Evolutionary conservation across 23 tunicate genomes (phyloP).

Genomic region (Diplosoma virens): DNA sequence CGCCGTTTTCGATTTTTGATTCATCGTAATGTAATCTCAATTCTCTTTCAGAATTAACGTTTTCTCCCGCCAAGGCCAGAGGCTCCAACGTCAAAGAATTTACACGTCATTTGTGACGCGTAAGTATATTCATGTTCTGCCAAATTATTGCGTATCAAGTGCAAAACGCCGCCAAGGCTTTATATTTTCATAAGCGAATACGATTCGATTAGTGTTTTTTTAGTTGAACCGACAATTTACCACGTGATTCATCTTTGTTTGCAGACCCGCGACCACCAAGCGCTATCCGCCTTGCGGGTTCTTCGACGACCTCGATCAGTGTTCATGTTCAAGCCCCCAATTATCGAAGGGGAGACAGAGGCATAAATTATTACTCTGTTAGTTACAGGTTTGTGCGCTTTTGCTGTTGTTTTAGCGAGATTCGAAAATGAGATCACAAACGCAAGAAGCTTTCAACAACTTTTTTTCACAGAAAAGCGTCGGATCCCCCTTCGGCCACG

Average conservation of each 20-base stretch:
- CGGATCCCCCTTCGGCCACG: constrained; percentile 17
- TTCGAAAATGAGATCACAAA: neutral
- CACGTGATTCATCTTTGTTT: neutral
- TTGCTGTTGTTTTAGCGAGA: too few species aligned
- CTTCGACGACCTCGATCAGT: neutral
- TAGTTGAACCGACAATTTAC: neutral
- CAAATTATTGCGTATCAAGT: too few species aligned
- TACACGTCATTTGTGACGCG: constrained; percentile 22
- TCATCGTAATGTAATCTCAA: neutral
- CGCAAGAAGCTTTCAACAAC: too few species aligned
- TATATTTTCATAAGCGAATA: too few species aligned
- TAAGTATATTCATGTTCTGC: neutral
- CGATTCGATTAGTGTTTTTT: too few species aligned
- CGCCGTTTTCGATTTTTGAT: too few species aligned
- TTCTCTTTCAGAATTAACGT: constrained; percentile 19
- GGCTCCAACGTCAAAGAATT: neutral
- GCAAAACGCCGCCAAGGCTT: too few species aligned
- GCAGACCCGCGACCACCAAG: constrained; percentile 29
- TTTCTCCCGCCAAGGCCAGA: neutral
- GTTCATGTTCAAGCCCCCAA: neutral
- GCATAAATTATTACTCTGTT: neutral
- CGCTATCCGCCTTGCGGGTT: neutral
- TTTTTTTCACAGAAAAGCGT: constrained; percentile 18
- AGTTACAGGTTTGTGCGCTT: constrained; percentile 33
- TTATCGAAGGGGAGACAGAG: neutral